These are phyloP conservation scores for Leptodactylus fuscus DNA, from an alignment of 2,113 vertebrate genomes.

Conservation along the genomic window DNA sequence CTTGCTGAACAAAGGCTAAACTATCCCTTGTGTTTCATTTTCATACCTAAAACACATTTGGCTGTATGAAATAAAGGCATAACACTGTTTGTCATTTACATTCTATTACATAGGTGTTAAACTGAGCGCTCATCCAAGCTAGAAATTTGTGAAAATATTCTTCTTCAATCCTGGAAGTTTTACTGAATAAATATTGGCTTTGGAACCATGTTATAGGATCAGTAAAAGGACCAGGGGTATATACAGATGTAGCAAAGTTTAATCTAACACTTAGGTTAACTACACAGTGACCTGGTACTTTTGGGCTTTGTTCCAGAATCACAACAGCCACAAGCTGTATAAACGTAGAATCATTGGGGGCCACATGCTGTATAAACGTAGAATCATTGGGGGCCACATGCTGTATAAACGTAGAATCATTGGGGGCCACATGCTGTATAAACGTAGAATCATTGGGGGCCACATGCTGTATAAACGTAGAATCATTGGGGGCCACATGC, in stretches of 20 bases:
- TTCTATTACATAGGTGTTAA: conserved; percentile 30
- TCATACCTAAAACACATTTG: conserved; percentile 14
- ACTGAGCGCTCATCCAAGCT: background rate
- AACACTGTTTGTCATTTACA: conserved; percentile 23
- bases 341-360: too few species aligned
- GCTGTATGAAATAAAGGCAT: conserved; percentile 17
- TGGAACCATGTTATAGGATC: background rate
- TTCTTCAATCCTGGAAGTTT: background rate
- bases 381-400: too few species aligned
- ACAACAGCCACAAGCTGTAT: too few species aligned
- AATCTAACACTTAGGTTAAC: too few species aligned
- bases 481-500: too few species aligned
- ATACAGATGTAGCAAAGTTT: background rate
- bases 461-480: too few species aligned
- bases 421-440: too few species aligned
- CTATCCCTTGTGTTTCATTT: conserved; percentile 5
- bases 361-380: too few species aligned
- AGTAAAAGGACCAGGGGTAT: background rate
- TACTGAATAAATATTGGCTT: conserved; percentile 14
- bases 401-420: too few species aligned
- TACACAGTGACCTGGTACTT: too few species aligned
- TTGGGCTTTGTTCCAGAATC: too few species aligned
- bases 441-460: too few species aligned
- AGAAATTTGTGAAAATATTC: background rate
- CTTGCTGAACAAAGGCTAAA: conserved; percentile 34